Conservation (phyloP, 2,113 vertebrate species). For the Periophthalmus modestus region DNA sequence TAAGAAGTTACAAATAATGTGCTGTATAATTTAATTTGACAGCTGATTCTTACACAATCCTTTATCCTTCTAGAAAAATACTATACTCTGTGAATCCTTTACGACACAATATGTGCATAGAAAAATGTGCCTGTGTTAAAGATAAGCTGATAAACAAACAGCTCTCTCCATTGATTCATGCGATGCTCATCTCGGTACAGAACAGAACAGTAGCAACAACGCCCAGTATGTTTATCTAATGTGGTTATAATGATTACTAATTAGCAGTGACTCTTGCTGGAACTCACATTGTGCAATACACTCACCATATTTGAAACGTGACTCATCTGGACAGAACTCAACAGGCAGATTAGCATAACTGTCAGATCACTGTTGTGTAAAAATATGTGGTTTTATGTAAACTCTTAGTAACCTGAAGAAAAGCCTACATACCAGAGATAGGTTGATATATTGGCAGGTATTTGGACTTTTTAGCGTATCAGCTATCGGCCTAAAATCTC, state of each 20-base stretch:
- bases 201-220: slow-evolving; percentile 20
- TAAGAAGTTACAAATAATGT: neutral
- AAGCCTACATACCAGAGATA: neutral
- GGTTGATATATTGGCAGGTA: too few relatives aligned
- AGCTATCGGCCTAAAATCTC: too few relatives aligned
- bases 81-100: neutral
- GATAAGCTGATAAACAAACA: slow-evolving; percentile 34
- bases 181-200: slow-evolving; percentile 23
- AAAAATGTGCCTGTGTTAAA: neutral
- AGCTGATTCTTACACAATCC: neutral
- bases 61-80: neutral
- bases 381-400: neutral
- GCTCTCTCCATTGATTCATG: slow-evolving; percentile 45
- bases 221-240: slow-evolving; percentile 28
- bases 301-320: slow-evolving; percentile 29
- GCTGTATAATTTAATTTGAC: too few relatives aligned
- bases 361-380: slow-evolving; percentile 1
- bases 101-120: neutral
- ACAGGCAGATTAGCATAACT: slow-evolving; percentile 14
- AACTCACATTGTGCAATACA: slow-evolving; percentile 28
- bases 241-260: slow-evolving; percentile 24
- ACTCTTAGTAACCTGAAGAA: neutral
- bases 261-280: slow-evolving; percentile 13
- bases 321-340: slow-evolving; percentile 30
- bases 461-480: too few relatives aligned